Evolutionary conservation across 2,113 vertebrate species (phyloP).

Genomic region (Cyphomyrus discorhynchus): DNA sequence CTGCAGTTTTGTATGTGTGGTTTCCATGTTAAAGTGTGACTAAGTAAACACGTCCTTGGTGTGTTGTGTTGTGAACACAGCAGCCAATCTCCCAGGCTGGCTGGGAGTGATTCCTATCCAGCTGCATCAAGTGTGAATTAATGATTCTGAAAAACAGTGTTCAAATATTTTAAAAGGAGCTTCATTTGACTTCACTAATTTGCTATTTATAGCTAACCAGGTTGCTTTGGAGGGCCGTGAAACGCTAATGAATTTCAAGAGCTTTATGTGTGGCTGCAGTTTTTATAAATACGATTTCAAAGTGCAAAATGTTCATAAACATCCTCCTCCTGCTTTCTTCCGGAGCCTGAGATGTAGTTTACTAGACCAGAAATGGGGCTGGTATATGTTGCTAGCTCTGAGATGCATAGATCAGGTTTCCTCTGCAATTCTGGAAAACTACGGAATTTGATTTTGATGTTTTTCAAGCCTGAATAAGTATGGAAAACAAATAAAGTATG

Average conservation of each 20-base stretch:
- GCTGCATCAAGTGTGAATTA: conserved; percentile 1
- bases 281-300: neutral
- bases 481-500: neutral
- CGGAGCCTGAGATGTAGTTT: neutral
- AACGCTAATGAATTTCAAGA: neutral
- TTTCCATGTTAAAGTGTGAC: conserved; percentile 4
- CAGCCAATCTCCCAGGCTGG: conserved; percentile 1
- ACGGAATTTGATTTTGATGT: neutral
- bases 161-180: neutral
- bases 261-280: neutral
- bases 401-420: neutral
- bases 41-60: conserved; percentile 4
- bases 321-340: neutral
- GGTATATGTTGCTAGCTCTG: neutral
- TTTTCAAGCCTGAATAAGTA: neutral
- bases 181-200: neutral
- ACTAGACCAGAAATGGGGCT: neutral
- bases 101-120: neutral
- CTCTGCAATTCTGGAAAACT: neutral
- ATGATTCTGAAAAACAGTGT: conserved; percentile 9
- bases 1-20: conserved; percentile 19
- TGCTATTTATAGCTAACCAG: neutral
- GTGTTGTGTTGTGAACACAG: neutral
- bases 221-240: neutral
- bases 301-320: neutral